Conservation (phyloP, 2,888 invertebrate genomes). For the Lepetodrilus schrolli region DNA sequence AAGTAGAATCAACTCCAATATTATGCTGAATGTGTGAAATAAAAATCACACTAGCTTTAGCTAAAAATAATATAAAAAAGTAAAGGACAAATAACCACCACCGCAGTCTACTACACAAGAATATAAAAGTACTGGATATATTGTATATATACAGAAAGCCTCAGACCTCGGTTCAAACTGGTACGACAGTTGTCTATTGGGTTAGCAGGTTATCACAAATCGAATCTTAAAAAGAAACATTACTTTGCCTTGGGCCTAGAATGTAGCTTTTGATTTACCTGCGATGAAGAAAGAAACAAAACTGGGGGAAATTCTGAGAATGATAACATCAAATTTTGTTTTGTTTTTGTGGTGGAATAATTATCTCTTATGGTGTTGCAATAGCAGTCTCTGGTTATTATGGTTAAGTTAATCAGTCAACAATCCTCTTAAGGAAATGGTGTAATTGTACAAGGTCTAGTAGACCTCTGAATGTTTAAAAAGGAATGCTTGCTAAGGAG, state of each 20-base stretch:
- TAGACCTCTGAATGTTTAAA: neutral
- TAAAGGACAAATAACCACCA: neutral
- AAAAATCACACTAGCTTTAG: neutral
- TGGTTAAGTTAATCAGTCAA: no score
- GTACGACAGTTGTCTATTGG: neutral
- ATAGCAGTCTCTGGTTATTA: no score
- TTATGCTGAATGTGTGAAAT: neutral
- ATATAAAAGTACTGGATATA: neutral
- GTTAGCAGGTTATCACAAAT: constrained; percentile 17
- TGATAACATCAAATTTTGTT: no score
- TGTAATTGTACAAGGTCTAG: neutral
- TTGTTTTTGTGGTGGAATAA: no score
- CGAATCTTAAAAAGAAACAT: neutral
- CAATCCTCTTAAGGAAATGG: no score
- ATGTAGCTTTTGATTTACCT: constrained; percentile 7
- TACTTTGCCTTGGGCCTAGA: neutral
- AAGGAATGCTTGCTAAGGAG: neutral
- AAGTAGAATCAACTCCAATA: neutral
- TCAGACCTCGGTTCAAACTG: neutral
- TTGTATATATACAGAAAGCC: neutral
- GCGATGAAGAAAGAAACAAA: neutral
- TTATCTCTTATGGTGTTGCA: no score
- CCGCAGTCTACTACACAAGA: neutral
- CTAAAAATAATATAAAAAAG: neutral
- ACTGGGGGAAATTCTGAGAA: no score